phyloP scores from a whole-genome alignment of 2,113 vertebrate species.

The Odocoileus virginianus region DNA sequence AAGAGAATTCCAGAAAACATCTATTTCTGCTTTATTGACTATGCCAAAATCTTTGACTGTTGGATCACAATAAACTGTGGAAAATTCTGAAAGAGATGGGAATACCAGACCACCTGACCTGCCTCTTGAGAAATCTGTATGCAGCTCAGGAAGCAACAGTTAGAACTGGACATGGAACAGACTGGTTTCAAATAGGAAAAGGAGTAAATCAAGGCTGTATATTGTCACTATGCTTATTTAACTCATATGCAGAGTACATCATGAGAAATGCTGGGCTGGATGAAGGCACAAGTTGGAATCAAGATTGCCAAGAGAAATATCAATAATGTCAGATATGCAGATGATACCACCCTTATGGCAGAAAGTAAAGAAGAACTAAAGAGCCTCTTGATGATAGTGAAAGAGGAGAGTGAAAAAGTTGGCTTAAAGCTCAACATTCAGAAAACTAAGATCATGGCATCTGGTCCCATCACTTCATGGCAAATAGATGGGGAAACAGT shows the following conservation, averaged over 20 bases:
- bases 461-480: not conserved
- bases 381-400: not conserved
- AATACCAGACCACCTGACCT: not conserved
- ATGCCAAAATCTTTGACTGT: not conserved
- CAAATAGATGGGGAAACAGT: not conserved
- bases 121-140: not conserved
- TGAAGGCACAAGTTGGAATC: not conserved
- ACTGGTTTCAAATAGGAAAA: not conserved
- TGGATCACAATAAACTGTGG: not conserved
- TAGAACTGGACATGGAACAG: not conserved
- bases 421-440: not conserved
- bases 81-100: not conserved
- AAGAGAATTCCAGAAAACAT: not conserved
- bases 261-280: not conserved
- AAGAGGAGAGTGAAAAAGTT: not conserved
- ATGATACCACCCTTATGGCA: not conserved
- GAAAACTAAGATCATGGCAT: not conserved
- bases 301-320: not conserved
- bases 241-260: not conserved
- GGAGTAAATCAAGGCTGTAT: not conserved
- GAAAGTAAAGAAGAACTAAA: not conserved
- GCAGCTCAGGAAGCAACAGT: not conserved
- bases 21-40: not conserved
- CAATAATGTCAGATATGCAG: not conserved
- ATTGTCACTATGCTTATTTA: not conserved